Base-by-base conservation (phyloP, 2,888 invertebrate genomes). In the Tineola bisselliella region DNA sequence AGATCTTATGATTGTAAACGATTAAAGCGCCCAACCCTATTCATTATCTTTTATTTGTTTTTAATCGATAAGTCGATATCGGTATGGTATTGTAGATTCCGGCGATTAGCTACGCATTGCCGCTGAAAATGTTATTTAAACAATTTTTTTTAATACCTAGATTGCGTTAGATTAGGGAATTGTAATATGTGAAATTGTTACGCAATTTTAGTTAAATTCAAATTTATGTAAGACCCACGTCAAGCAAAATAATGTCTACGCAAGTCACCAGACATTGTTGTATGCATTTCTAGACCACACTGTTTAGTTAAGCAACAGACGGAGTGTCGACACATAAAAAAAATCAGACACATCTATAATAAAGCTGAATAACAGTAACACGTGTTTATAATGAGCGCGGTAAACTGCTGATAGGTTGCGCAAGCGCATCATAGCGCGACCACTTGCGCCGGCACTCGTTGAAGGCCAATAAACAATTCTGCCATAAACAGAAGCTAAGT, bases 391-490 rank as follows among this genome's bases (percentile, higher is more conserved):
- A 54, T n/a, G 54, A 54, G 54, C 13, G 54, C 19, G 25, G 54
- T 54, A 54, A 54, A 54, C 54, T 18, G 54, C 12, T 10, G 25
- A 18, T 54, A 15, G n/a, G 52, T 52, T 52, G 52, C 52, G 54
- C 54, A 54, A 54, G 54, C 18, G 54, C 54, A 54, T 54, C 54
- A 48, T 48, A 48, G 38, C n/a, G n/a, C 48, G 54, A 18, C 25
- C 25, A 54, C 25, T 25, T 18, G 25, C 10, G 25, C 19, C 54
- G 25, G 25, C 54, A 54, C 54, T 54, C 54, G 10, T 6, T 12
- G 54, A 54, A 54, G 54, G 54, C 25, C 54, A 18, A 54, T 54
- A 13, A 54, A 54, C 54, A 38, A 38, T 38, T 38, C 38, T 10
- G 38, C 38, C 38, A 38, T 38, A 38, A 10, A 38, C 38, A 38